Percentiles rank a stretch among this genome's conserved stretches.
These are phyloP conservation scores for Scomber scombrus DNA, from an alignment of 2,113 vertebrate genomes.

Conservation along the genomic window DNA sequence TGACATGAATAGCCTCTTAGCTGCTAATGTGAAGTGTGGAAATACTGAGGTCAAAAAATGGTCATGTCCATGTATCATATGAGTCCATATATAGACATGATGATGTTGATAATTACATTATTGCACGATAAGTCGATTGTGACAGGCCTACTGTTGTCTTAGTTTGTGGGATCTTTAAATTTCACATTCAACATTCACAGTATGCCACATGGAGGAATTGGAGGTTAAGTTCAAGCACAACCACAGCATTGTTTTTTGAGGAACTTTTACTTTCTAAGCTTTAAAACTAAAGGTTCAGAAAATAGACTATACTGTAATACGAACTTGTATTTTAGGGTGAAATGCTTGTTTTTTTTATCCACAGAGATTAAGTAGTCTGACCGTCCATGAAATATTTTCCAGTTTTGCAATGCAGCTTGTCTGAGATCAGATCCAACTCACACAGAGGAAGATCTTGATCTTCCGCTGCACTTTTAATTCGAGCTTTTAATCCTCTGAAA, in stretches of 20 bases:
- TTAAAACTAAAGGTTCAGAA: neutral
- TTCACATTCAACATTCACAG: neutral
- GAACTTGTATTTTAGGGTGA: neutral
- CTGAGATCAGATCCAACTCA: conserved; percentile 48
- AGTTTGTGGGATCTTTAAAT: neutral
- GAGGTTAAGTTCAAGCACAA: neutral
- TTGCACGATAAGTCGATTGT: no score
- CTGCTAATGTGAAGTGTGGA: no score
- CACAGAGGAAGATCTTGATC: conserved; percentile 49
- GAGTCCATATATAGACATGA: no score
- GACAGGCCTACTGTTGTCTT: no score
- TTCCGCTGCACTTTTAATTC: conserved; percentile 46
- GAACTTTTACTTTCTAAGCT: neutral
- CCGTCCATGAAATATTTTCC: conserved; percentile 24
- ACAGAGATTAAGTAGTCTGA: conserved; percentile 8
- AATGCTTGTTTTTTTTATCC: conserved; percentile 29
- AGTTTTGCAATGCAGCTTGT: conserved; percentile 31
- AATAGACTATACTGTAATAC: neutral
- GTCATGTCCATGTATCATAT: no score
- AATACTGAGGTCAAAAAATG: no score
- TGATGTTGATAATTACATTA: no score
- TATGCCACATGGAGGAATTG: neutral
- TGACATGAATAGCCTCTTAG: no score
- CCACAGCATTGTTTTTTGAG: neutral
- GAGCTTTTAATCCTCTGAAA: conserved; percentile 70